Conservation (phyloP, 2,797 vertebrate species). For the Sebastolobus alascanus region DNA sequence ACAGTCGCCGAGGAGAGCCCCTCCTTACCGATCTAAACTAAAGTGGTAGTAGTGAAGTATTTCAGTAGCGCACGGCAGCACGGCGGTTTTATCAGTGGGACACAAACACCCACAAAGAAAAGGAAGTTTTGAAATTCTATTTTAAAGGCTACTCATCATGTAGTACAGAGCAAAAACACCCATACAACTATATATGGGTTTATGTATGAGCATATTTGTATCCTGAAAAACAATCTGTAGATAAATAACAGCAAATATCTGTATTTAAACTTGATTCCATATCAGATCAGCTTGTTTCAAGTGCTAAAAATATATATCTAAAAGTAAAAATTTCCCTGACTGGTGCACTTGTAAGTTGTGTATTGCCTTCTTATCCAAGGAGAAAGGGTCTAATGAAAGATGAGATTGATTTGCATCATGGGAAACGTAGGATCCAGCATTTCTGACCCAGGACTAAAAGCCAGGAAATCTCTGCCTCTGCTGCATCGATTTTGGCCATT, state of each 20-base stretch:
- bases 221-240: background rate
- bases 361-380: background rate
- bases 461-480: background rate
- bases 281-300: background rate
- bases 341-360: background rate
- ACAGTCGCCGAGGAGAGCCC: background rate
- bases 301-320: background rate
- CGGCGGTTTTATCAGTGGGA: slow-evolving; percentile 29
- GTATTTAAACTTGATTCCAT: background rate
- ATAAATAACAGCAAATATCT: background rate
- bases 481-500: background rate
- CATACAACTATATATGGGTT: too few relatives aligned
- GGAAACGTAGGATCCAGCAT: background rate
- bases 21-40: slow-evolving; percentile 11
- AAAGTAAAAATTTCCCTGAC: background rate
- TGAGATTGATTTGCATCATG: background rate
- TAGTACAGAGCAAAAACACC: background rate
- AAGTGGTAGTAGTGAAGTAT: slow-evolving; percentile 2
- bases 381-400: background rate
- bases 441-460: background rate
- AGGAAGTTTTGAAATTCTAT: background rate
- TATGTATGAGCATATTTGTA: background rate
- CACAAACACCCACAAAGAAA: background rate
- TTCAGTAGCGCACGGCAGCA: background rate
- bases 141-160: background rate